Percentiles rank a stretch among this genome's conserved stretches.
These are phyloP conservation scores for Drosophila nigrodunni DNA, from an alignment of 1,140 invertebrate genomes.

Conservation along the genomic window DNA sequence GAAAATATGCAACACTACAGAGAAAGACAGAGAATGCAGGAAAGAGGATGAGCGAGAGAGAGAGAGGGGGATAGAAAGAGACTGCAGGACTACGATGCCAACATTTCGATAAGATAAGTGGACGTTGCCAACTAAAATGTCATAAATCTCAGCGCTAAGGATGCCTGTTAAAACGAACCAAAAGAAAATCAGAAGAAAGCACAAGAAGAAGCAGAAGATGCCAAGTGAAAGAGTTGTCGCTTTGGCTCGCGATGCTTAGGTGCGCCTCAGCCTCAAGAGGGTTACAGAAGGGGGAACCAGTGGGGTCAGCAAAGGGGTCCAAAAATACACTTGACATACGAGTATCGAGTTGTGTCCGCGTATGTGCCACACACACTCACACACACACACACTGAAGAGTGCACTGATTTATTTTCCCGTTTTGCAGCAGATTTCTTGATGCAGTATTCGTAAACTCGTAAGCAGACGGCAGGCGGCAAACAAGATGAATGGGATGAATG, in stretches of 20 bases:
- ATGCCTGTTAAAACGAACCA: conserved; percentile 57
- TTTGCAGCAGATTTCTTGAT: conserved; percentile 78
- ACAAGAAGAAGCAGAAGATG: conserved; percentile 31
- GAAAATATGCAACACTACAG: conserved; percentile 64
- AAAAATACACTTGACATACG: conserved; percentile 79
- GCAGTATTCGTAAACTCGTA: conserved; percentile 65
- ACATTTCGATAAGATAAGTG: conserved; percentile 83
- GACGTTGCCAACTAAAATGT: conserved; percentile 83
- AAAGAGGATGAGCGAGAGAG: background rate
- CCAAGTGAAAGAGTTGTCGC: conserved; percentile 77
- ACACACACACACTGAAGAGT: conserved; percentile 33
- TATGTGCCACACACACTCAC: conserved; percentile 36
- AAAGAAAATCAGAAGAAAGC: conserved; percentile 57
- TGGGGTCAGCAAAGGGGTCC: conserved; percentile 45
- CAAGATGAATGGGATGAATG: conserved; percentile 83
- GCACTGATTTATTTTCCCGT: conserved; percentile 84
- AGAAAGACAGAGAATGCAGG: background rate
- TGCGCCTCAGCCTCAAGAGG: background rate
- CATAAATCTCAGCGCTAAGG: conserved; percentile 84
- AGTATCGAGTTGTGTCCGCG: conserved; percentile 28
- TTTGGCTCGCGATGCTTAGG: conserved; percentile 24
- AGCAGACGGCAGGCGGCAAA: conserved; percentile 65
- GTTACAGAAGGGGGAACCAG: background rate
- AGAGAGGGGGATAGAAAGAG: background rate
- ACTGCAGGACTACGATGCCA: conserved; percentile 61